Evolutionary conservation across 2,888 invertebrate species (phyloP), one percentile per base, ranked within the genome.

Genomic region (Cerastis rubricosa): DNA sequence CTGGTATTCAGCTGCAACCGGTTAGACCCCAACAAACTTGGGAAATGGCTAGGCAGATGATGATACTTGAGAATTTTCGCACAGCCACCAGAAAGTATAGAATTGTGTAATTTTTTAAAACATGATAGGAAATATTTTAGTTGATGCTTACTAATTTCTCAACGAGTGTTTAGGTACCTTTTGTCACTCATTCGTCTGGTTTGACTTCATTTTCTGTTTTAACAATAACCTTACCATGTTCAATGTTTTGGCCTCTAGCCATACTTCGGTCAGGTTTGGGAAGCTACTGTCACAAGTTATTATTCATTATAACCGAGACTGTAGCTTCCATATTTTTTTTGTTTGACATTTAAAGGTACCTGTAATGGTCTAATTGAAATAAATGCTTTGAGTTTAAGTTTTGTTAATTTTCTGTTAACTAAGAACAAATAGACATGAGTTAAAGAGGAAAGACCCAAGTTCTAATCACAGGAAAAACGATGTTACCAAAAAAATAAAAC

Each of bases 401-500:
- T 40, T 0, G 4, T 3, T 35, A 19, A 35, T 40, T 17, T 9
- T 14, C 2, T 14, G 2, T 47, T 45, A 40, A 25, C 9, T 8
- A 43, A 51, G 43, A 22, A 29, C 4, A 67, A 54, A 2, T 14
- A 6, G 1, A 54, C 1, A 57, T 14, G 12, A 43, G 2, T 35
- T 19, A 57, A 59, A 5, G 5, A 49, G 25, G 8, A 54, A 54
- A 29, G 0, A 45, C 29, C 29, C 22, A 29, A 17, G 29, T 54
- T 25, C 19, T 49, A 47, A 78, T 49, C 57, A 51, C 43, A 35
- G 43, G 8, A 49, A 49, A 78, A 63, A 51, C 29, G 8, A 35
- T 45, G 19, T 63, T 63, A 9, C 57, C 40, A 35, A 49, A 57
- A 64, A 49, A 64, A 63, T 19, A 49, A n/a, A 25, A 64, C 14